phyloP scores from a whole-genome alignment of 2,797 vertebrate species.

The Sphaeramia orbicularis region DNA sequence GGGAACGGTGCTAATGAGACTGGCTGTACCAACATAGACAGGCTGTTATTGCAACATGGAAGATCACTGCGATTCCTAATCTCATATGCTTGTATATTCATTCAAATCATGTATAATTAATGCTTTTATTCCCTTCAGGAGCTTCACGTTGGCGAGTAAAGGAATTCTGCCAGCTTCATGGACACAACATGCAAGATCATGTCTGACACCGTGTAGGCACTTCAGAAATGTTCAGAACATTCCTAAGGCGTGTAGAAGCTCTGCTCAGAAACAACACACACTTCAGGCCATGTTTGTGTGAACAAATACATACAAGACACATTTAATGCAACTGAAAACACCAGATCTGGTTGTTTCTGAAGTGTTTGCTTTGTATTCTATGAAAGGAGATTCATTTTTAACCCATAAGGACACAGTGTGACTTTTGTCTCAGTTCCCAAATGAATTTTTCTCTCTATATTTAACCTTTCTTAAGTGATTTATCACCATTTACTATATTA shows the following conservation, averaged over 20 bases:
- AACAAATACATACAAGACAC: constrained; percentile 1
- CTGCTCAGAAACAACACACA: constrained; percentile 37
- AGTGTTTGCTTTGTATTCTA: no score
- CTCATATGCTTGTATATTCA: constrained; percentile 77
- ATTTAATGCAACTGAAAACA: no score
- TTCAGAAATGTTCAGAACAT: constrained; percentile 52
- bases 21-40: constrained; percentile 67
- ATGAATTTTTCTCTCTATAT: no score
- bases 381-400: no score
- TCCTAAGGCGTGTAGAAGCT: constrained; percentile 35
- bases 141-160: constrained; percentile 48
- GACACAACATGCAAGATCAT: constrained; percentile 59
- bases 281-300: constrained; percentile 22
- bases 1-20: constrained; percentile 78
- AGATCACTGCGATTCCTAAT: constrained; percentile 73
- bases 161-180: constrained; percentile 54
- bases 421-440: no score
- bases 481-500: no score
- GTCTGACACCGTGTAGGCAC: constrained; percentile 62
- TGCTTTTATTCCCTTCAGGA: constrained; percentile 65
- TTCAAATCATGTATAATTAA: constrained; percentile 79
- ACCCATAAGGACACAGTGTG: no score
- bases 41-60: constrained; percentile 73
- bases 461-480: no score
- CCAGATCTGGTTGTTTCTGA: no score